Conservation (phyloP, 2,113 vertebrate species). For the Hymenochirus boettgeri region DNA sequence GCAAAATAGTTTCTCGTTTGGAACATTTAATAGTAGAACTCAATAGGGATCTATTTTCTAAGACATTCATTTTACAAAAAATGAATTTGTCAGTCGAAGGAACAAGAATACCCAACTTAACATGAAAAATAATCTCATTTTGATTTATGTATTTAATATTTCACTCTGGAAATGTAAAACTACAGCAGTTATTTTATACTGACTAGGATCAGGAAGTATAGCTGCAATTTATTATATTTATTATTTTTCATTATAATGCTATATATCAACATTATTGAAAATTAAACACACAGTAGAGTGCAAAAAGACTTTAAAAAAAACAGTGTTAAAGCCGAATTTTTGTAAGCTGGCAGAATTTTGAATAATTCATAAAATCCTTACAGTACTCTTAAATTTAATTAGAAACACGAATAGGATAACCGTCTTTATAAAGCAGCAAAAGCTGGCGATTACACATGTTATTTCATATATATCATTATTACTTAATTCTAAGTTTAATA, state of each 20-base stretch:
- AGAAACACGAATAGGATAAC: slow-evolving; percentile 63
- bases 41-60: slow-evolving; percentile 56
- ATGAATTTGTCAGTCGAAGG: slow-evolving; percentile 81
- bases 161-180: slow-evolving; percentile 81
- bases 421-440: slow-evolving; percentile 13
- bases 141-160: slow-evolving; percentile 97
- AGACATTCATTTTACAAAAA: slow-evolving; percentile 78
- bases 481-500: too few relatives aligned
- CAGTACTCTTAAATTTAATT: slow-evolving; percentile 59
- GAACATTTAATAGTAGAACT: slow-evolving; percentile 45
- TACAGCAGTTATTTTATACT: slow-evolving; percentile 70
- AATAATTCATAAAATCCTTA: slow-evolving; percentile 71
- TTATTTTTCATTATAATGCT: slow-evolving; percentile 87
- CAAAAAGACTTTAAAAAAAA: slow-evolving; percentile 58
- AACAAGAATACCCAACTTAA: slow-evolving; percentile 66
- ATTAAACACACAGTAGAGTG: slow-evolving; percentile 71
- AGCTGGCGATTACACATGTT: slow-evolving; percentile 30
- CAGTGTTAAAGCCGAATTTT: slow-evolving; percentile 73
- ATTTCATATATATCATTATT: too few relatives aligned
- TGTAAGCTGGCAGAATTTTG: slow-evolving; percentile 66
- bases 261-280: slow-evolving; percentile 82
- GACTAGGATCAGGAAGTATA: slow-evolving; percentile 78
- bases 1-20: slow-evolving; percentile 43
- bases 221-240: slow-evolving; percentile 87
- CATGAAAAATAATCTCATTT: slow-evolving; percentile 75